These are phyloP conservation scores for Ochropleura leucogaster DNA, from an alignment of 2,888 invertebrate species.

Conservation along the genomic window DNA sequence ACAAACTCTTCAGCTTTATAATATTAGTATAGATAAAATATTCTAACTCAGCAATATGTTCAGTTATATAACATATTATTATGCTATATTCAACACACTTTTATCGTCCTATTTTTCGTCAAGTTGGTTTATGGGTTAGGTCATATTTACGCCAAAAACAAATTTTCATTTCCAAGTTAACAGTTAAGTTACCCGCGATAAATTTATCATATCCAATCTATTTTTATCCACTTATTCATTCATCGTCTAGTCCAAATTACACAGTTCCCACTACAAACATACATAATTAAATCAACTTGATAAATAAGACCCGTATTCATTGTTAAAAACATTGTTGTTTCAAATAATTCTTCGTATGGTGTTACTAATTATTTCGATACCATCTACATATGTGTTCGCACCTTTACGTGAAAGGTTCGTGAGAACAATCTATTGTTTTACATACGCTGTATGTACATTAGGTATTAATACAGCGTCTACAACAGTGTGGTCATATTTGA, in stretches of 20 bases:
- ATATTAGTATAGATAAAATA: too few species aligned
- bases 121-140: too few species aligned
- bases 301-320: conserved; percentile 47
- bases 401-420: conserved; percentile 61
- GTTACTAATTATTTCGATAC: conserved; percentile 60
- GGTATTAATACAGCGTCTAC: conserved; percentile 28
- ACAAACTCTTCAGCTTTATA: too few species aligned
- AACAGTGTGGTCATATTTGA: too few species aligned
- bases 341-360: conserved; percentile 56
- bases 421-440: conserved; percentile 62
- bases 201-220: conserved; percentile 27
- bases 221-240: conserved; percentile 22
- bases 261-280: conserved; percentile 49
- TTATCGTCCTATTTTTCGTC: too few species aligned
- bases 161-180: background rate
- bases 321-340: conserved; percentile 55
- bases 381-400: conserved; percentile 65
- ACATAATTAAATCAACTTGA: conserved; percentile 54
- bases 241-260: conserved; percentile 34
- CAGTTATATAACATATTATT: too few species aligned
- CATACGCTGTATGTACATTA: conserved; percentile 53
- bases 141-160: too few species aligned
- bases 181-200: too few species aligned
- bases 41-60: too few species aligned
- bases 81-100: too few species aligned